A percentile compares a stretch with the other conserved stretches of the same genome.
Evolutionary conservation across 2,797 vertebrate species (phyloP).

Genomic region (Crocidura indochinensis): DNA sequence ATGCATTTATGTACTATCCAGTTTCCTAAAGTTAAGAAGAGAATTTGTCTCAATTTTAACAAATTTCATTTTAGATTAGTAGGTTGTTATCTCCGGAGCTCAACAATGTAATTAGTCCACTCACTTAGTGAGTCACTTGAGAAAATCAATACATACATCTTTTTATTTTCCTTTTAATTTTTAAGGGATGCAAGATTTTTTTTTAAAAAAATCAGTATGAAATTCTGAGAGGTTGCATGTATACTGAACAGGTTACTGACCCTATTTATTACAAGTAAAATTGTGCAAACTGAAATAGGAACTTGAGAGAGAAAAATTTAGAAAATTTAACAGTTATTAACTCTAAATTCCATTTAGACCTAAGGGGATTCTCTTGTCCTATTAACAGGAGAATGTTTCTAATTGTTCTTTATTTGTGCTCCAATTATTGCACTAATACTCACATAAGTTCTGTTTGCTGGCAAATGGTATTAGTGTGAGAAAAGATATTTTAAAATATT

Average conservation of each 20-base stretch:
- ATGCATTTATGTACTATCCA: conserved; percentile 39
- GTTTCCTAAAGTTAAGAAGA: conserved; percentile 41
- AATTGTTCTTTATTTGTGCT: conserved; percentile 85
- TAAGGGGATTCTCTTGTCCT: conserved; percentile 92
- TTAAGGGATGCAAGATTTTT: conserved; percentile 31
- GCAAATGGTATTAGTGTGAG: conserved; percentile 62
- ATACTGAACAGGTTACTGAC: neutral
- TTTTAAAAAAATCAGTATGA: conserved; percentile 40
- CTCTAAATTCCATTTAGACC: conserved; percentile 62
- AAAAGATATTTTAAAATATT: conserved; percentile 44
- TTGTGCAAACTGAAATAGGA: neutral
- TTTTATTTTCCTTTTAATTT: conserved; percentile 29
- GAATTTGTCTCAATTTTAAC: conserved; percentile 17
- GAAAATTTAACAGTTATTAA: conserved; percentile 71
- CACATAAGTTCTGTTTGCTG: conserved; percentile 68
- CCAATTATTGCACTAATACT: conserved; percentile 74
- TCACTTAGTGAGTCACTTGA: conserved; percentile 5
- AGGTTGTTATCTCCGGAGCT: conserved; percentile 25
- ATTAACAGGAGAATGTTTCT: conserved; percentile 90
- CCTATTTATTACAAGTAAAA: neutral
- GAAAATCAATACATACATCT: neutral
- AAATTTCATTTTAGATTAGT: conserved; percentile 46
- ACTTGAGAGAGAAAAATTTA: conserved; percentile 36
- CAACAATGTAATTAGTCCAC: conserved; percentile 27
- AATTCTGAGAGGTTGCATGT: neutral